A percentile compares a stretch with the other conserved stretches of the same genome.
phyloP scores from a whole-genome alignment of 2,113 vertebrate genomes.

The Corythaixoides concolor region DNA sequence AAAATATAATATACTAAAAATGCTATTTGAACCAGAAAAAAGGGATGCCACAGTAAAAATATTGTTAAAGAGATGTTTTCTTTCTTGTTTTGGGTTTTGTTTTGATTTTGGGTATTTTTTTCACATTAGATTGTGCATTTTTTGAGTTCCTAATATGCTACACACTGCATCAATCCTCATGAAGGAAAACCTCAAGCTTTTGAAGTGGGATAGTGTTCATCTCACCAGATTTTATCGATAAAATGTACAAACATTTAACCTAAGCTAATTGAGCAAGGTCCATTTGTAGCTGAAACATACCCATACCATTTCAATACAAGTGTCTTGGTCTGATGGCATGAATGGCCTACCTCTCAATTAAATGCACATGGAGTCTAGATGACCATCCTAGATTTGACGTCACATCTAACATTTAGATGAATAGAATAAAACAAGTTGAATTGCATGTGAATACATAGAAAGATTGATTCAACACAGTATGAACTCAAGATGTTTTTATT shows the following conservation, averaged over 20 bases:
- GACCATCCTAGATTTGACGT: not conserved
- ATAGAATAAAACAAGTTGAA: not conserved
- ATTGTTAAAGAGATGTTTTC: not conserved
- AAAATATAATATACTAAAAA: not conserved
- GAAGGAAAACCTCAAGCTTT: not conserved
- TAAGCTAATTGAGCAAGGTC: not conserved
- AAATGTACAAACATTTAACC: not conserved
- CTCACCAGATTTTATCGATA: not conserved
- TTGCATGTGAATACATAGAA: not conserved
- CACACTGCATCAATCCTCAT: rapidly evolving
- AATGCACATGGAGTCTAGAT: not conserved
- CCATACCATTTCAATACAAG: not conserved
- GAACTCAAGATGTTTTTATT: not conserved
- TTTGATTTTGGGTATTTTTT: not conserved
- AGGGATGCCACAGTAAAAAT: not conserved
- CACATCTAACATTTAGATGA: not conserved
- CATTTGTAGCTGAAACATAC: not conserved
- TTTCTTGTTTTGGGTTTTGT: not conserved
- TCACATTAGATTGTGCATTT: not conserved
- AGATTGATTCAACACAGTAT: not conserved
- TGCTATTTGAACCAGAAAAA: not conserved
- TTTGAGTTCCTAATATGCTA: not conserved
- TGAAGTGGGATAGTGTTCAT: not conserved
- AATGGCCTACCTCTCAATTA: not conserved
- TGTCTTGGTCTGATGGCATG: not conserved